A percentile compares a stretch with the other conserved stretches of the same genome.
phyloP scores from a whole-genome alignment of 2,888 invertebrate species.

The Cephus nigrinus region DNA sequence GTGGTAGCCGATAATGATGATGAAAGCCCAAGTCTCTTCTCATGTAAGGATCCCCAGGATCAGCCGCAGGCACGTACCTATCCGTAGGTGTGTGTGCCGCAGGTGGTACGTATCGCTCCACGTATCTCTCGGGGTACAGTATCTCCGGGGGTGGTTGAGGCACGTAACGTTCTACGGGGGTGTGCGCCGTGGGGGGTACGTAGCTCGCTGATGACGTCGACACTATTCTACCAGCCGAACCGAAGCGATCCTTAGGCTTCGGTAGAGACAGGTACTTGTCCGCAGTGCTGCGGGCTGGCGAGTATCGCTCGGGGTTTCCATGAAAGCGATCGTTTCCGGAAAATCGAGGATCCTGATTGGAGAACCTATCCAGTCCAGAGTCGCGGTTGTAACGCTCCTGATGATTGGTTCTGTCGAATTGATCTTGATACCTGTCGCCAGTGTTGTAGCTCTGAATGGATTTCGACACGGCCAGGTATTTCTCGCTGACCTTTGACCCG shows the following conservation, averaged over 20 bases:
- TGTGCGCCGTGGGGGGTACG: slow-evolving; percentile 79
- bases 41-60: slow-evolving; percentile 71
- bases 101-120: slow-evolving; percentile 74
- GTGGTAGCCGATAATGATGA: slow-evolving; percentile 71
- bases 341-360: slow-evolving; percentile 38
- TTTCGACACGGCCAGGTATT: slow-evolving; percentile 55
- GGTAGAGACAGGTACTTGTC: slow-evolving; percentile 59
- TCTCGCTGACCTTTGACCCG: slow-evolving; percentile 43
- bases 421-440: slow-evolving; percentile 46
- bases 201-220: slow-evolving; percentile 59
- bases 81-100: slow-evolving; percentile 79
- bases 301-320: slow-evolving; percentile 46
- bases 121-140: slow-evolving; percentile 60
- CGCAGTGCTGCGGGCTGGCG: slow-evolving; percentile 49
- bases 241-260: slow-evolving; percentile 60
- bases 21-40: slow-evolving; percentile 70
- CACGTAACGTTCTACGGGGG: slow-evolving; percentile 80
- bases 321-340: slow-evolving; percentile 51
- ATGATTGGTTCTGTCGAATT: slow-evolving; percentile 36
- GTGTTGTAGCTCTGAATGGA: slow-evolving; percentile 50
- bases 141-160: slow-evolving; percentile 68
- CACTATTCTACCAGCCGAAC: slow-evolving; percentile 46
- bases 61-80: slow-evolving; percentile 73
- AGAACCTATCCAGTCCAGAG: slow-evolving; percentile 31
- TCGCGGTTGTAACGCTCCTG: slow-evolving; percentile 31